Evolutionary conservation across 1,140 invertebrate species (phyloP), one percentile per base, ranked within the genome.

Genomic region (Rhyacophila brunnea): DNA sequence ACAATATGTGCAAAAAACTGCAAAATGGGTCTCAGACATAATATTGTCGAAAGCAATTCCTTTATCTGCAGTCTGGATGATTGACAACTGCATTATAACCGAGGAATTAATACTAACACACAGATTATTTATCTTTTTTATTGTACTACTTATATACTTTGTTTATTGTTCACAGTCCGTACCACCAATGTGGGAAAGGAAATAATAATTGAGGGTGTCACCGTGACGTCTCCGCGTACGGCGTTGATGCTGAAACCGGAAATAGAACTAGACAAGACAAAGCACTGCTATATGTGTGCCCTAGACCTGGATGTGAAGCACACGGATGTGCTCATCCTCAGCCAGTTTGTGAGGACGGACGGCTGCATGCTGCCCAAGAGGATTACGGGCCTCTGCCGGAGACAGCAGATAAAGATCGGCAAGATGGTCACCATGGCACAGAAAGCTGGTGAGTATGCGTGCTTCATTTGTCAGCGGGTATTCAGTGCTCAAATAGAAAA

Each of bases 281-380:
- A 68, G 10, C 63, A 68, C 4, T 79, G 77, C 51, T 78, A 77
- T 53, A 70, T 79, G 71, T 95, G 92, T 70, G 76, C 84, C 1
- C 67, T 87, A 10, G 82, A 83, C 2, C 68, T 93, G 6, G 78
- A 91, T 56, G 71, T 94, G 2, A 91, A 91, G 68, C 91, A 94
- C 66, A 93, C 91, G 0, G 94, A 96, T 81, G 91, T 95, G 1
- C 72, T 95, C 7, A 94, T 96, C 44, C 71, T 96, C n/a, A 89
- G 85, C 59, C 93, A 96, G 71, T 96, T 95, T 78, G 70, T 95
- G 0, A 80, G 88, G 43, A 80, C 83, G 0, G 87, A 95, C 78
- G 93, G 93, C 0, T 87, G 85, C 64, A 84, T 95, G 79, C 68
- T 96, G 40, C 90, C 92, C 1, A 74, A 81, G 45, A 78, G 88